Percentiles rank a stretch among this genome's conserved stretches.
Conservation (phyloP, 1,140 invertebrate genomes). For the Macrotrachela quadricornifera region DNA sequence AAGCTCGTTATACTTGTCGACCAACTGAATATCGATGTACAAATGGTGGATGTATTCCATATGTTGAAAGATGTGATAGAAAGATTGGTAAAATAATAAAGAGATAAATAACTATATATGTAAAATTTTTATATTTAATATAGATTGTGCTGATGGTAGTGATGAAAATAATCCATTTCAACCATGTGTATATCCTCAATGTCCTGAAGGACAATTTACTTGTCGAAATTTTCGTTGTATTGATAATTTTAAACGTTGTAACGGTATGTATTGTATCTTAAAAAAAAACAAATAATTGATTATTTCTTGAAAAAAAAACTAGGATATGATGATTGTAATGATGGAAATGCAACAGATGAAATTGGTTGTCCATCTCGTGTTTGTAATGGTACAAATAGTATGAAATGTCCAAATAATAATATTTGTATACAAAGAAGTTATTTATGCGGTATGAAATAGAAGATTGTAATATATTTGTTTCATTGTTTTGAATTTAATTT, state of each 20-base stretch:
- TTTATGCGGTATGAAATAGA: slow-evolving; percentile 55
- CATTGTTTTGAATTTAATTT: neutral
- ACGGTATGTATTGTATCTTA: too few species aligned
- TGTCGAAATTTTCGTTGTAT: slow-evolving; percentile 12
- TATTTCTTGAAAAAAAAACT: too few species aligned
- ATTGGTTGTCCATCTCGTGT: slow-evolving; percentile 1
- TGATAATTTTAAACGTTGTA: too few species aligned
- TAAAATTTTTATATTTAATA: neutral
- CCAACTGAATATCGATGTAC: slow-evolving; percentile 51
- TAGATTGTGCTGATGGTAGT: slow-evolving; percentile 6
- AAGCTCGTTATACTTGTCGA: slow-evolving; percentile 40
- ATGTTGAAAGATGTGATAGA: slow-evolving; percentile 77
- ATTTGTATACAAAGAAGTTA: slow-evolving; percentile 73
- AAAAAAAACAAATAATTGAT: too few species aligned
- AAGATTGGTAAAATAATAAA: slow-evolving; percentile 80
- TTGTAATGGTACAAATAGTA: neutral
- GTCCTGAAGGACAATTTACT: slow-evolving; percentile 4
- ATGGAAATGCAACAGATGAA: slow-evolving; percentile 67
- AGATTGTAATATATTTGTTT: neutral
- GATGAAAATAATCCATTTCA: neutral
- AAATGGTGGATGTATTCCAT: slow-evolving; percentile 77
- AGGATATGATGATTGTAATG: too few species aligned
- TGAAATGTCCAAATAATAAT: slow-evolving; percentile 6
- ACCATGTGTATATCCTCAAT: neutral
- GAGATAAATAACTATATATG: slow-evolving; percentile 51